Evolutionary conservation across 2,113 vertebrate genomes (phyloP).

Genomic region (Dinomys branickii): DNA sequence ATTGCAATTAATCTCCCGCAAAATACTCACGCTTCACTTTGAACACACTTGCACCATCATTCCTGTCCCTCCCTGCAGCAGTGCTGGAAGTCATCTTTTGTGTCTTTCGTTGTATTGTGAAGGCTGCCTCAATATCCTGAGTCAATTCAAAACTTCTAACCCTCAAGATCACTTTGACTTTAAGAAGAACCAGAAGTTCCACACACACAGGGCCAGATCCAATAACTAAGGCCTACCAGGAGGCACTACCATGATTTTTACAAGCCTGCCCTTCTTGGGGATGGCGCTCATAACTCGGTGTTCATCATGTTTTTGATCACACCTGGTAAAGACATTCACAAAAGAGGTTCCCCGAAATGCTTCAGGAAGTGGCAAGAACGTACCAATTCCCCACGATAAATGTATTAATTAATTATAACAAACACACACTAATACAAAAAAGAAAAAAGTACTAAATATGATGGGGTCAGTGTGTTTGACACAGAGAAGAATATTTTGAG

Average conservation of each 20-base stretch:
- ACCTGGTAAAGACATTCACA: background rate
- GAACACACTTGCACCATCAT: background rate
- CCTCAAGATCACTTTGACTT: background rate
- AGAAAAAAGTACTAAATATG: background rate
- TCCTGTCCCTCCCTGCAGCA: background rate
- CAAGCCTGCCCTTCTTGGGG: background rate
- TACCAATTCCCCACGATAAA: background rate
- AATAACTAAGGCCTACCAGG: background rate
- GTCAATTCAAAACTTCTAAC: background rate
- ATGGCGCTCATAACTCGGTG: background rate
- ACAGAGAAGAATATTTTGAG: background rate
- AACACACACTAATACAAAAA: background rate
- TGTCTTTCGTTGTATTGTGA: background rate
- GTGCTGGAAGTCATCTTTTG: background rate
- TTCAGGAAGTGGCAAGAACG: background rate
- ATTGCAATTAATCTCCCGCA: background rate
- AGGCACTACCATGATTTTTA: background rate
- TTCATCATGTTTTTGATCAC: background rate
- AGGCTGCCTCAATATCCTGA: background rate
- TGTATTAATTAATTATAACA: background rate
- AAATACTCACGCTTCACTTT: background rate
- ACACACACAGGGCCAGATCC: background rate
- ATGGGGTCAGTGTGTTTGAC: background rate
- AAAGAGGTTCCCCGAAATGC: background rate
- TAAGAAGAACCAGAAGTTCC: background rate